Base-by-base conservation (phyloP, 2,113 vertebrate species). In the human region DNA sequence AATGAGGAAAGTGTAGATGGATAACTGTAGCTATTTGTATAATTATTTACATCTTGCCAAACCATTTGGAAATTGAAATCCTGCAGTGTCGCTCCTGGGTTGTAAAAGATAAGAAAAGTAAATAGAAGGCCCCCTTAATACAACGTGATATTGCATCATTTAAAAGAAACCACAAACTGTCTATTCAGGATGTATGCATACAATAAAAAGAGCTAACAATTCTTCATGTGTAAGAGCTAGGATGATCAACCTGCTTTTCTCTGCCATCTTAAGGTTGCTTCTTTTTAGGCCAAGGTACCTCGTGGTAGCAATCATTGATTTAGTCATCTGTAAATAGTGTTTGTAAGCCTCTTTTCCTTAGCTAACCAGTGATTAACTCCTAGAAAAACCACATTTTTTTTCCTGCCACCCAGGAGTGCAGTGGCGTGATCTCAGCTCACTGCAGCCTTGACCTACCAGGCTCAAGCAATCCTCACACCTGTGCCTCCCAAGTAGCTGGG, bases 1-100 rank as follows among this genome's bases (percentile, higher is more conserved):
- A 73, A 52, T 79, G 48, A 72, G 30, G 25, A 75, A 75, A 66
- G 23, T 70, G 66, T 89, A 50, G 6, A 20, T 64, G 22, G n/a
- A 85, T 85, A 85, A 93, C 30, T 64, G 38, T 72, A 23, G 17
- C 40, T 79, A 35, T 79, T 90, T 85, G n/a, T 73, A 38, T 86
- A 64, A 73, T 78, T 89, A 79, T 20, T 72, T 96, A 85, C 6
- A 73, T 96, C 35, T 96, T 96, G n/a, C 40, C 20, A 95, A 90
- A 66, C 6, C 1, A 13, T 90, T 75, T 93, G 27, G 40, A 93
- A 86, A 90, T 81, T 59, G 45, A 75, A 80, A 90, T 86, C 25
- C 35, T 90, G 13, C 13, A 76, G 48, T 68, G 66, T 81, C 50
- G 48, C 55, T 80, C n/a, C 22, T 73, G 73, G 61, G 17, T 64